Evolutionary conservation across 2,113 vertebrate genomes (phyloP), one percentile per base, ranked within the genome.

Genomic region (Pionites leucogaster): DNA sequence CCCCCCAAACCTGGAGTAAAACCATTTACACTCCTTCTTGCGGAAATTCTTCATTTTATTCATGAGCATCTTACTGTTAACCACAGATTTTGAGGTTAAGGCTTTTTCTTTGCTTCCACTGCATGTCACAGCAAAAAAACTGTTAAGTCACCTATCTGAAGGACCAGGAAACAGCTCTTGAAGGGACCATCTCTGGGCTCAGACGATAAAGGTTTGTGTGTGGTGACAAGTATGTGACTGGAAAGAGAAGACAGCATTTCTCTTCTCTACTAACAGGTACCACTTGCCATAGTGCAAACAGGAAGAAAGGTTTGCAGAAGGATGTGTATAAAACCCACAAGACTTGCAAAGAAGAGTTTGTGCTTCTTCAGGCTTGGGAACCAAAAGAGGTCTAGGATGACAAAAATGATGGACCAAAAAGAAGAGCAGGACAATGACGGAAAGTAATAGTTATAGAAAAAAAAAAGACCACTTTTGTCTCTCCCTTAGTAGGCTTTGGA

Each of bases 1-100:
- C 90, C 20, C 44, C 88, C 91, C 91, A 84, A 49, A 84, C 88
- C 86, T 86, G 76, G 29, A 81, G 94, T 94, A 94, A 96, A 96
- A 74, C n/a, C 53, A 42, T 63, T 93, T 83, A 15, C 13, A 22
- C 13, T 64, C 9, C 6, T 55, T 82, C 74, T 68, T 44, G 39
- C 0, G 1, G 69, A 91, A 96, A 93, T 93, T 90, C 88, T 93
- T 95, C 35, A 5, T 62, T 86, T 92, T 88, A 81, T 84, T 90
- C 65, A 84, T 22, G 14, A 84, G 65, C 41, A 35, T 89, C 83
- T 82, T 84, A 76, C 39, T 15, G 4, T 88, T 93, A 29, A 31
- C n/a, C 35, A 50, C 65, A 60, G 0, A 78, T 86, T n/a, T 71
- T 53, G 74, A 85, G 28, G 41, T 64, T 35, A 84, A 60, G n/a